Evolutionary conservation across 2,113 vertebrate genomes (phyloP).

Genomic region (Labeo rohita): DNA sequence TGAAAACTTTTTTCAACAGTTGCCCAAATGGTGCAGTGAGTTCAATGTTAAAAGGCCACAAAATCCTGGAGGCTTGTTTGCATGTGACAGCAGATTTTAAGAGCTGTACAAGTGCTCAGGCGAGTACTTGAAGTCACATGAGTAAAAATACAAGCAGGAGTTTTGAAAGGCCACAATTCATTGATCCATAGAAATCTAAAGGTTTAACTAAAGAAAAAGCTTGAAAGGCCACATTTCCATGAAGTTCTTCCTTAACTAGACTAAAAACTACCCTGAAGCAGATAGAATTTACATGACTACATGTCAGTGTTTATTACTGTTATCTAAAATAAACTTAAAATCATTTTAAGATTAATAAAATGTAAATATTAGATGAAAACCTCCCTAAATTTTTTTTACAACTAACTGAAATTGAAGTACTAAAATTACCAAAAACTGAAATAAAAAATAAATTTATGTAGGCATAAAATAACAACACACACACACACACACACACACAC

Average conservation of each 20-base stretch:
- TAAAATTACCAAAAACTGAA: no score
- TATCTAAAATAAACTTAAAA: no score
- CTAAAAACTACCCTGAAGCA: background rate
- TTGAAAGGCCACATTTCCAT: background rate
- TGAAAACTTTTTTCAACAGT: background rate
- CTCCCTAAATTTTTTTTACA: background rate
- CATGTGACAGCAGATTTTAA: background rate
- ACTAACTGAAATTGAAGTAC: no score
- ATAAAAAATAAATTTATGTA: no score
- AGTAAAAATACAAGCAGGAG: background rate
- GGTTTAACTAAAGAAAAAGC: background rate
- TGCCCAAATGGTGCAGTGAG: background rate
- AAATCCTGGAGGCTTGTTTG: background rate
- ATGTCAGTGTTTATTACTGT: background rate
- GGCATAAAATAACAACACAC: no score
- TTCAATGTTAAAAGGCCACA: background rate
- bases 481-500: no score
- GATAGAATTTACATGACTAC: background rate
- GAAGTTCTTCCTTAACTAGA: background rate
- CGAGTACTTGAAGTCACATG: background rate
- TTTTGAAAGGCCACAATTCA: background rate
- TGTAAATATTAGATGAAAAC: background rate
- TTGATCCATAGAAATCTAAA: slow-evolving; percentile 4
- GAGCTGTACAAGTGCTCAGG: background rate
- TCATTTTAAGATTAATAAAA: background rate